phyloP scores from a whole-genome alignment of 2,113 vertebrate genomes.

The Labeo catla region DNA sequence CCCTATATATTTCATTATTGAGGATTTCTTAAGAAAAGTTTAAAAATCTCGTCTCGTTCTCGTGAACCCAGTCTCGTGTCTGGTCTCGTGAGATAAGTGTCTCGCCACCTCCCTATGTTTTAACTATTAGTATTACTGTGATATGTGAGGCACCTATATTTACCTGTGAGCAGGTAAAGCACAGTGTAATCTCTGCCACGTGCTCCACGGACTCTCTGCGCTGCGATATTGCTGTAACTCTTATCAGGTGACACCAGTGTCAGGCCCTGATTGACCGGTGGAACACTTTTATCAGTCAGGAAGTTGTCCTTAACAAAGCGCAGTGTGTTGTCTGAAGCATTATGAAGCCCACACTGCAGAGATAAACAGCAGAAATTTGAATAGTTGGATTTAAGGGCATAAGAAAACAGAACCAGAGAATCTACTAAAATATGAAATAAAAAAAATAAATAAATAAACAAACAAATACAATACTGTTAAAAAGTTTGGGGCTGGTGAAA shows the following conservation, averaged over 20 bases:
- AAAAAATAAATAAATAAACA: not conserved
- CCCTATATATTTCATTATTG: too few species aligned
- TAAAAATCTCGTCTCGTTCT: too few species aligned
- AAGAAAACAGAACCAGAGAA: not conserved
- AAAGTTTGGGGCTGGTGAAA: not conserved
- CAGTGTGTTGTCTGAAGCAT: slow-evolving; percentile 73
- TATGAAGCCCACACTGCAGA: slow-evolving; percentile 78
- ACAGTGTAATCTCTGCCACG: slow-evolving; percentile 67
- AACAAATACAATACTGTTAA: not conserved
- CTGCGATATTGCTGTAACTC: slow-evolving; percentile 70
- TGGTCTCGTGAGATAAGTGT: too few species aligned
- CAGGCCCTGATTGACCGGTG: slow-evolving; percentile 54
- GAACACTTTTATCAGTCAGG: slow-evolving; percentile 72
- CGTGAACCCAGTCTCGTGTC: too few species aligned
- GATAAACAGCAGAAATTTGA: not conserved
- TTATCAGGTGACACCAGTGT: slow-evolving; percentile 71
- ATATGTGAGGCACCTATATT: not conserved
- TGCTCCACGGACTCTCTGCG: slow-evolving; percentile 68
- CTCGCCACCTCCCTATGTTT: too few species aligned
- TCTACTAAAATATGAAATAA: not conserved
- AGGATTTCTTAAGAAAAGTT: too few species aligned
- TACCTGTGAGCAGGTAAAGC: slow-evolving; percentile 79
- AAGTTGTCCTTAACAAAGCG: slow-evolving; percentile 81
- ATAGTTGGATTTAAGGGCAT: not conserved
- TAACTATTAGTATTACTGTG: not conserved